Percentiles rank a stretch among this genome's conserved stretches.
Conservation (phyloP, 2,888 invertebrate species). For the Homarus gammarus region DNA sequence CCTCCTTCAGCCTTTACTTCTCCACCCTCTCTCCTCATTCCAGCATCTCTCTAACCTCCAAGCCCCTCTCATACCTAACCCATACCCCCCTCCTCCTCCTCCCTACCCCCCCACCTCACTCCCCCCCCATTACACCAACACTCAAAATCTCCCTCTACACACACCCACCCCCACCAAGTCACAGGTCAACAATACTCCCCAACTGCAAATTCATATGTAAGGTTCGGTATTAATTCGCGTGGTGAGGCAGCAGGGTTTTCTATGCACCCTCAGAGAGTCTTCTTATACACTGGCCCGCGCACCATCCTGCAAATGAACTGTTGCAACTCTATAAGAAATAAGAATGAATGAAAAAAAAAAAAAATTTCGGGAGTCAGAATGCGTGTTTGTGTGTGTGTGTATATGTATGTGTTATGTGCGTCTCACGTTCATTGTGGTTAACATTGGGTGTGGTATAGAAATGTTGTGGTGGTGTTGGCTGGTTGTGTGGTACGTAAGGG, state of each 20-base stretch:
- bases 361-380: neutral
- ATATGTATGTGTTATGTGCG: conserved; percentile 32
- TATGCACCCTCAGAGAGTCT: neutral
- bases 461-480: neutral
- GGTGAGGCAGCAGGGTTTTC: neutral
- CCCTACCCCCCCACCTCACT: neutral
- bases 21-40: neutral
- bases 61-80: neutral
- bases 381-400: conserved; percentile 15
- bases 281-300: neutral
- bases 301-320: neutral
- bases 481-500: neutral
- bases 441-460: too few relatives aligned
- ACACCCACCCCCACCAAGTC: conserved; percentile 1
- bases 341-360: neutral
- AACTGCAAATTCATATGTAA: conserved; percentile 36
- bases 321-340: neutral
- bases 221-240: conserved; percentile 30
- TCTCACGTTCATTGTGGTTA: neutral
- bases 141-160: neutral
- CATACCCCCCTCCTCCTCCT: neutral
- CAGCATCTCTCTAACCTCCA: neutral
- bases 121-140: neutral
- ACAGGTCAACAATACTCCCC: conserved; percentile 19
- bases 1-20: neutral